Percentiles rank a stretch among this genome's conserved stretches.
phyloP scores from a whole-genome alignment of 2,113 vertebrate species.

The Festucalex cinctus region DNA sequence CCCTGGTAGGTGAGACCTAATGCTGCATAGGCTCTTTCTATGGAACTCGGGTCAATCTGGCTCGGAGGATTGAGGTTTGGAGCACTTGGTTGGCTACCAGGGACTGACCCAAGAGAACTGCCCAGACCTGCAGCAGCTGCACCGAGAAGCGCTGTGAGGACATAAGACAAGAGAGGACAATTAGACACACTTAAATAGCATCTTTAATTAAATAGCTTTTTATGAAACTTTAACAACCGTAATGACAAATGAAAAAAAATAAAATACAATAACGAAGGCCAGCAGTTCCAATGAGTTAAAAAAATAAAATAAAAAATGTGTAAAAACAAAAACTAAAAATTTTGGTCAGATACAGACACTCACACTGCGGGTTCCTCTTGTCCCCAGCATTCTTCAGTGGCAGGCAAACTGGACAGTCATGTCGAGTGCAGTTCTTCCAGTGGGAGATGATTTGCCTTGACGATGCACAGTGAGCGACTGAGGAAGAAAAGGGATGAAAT shows the following conservation, averaged over 20 bases:
- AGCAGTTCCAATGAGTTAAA: not conserved
- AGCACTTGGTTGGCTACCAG: conserved; percentile 82
- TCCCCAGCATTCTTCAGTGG: conserved; percentile 98
- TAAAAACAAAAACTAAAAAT: not conserved
- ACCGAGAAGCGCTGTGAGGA: conserved; percentile 82
- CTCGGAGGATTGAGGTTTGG: conserved; percentile 87
- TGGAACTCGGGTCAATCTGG: conserved; percentile 97
- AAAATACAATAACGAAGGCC: not conserved
- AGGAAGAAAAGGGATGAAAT: conserved; percentile 47
- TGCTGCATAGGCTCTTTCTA: conserved; percentile 94
- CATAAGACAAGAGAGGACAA: conserved; percentile 10
- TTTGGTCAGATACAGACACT: conserved; percentile 77
- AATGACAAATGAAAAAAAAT: not conserved
- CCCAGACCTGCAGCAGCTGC: conserved; percentile 80
- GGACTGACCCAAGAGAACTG: conserved; percentile 78
- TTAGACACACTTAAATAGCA: conserved; percentile 6
- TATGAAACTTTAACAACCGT: too few species aligned
- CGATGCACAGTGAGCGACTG: conserved; percentile 97
- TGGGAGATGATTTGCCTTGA: conserved; percentile 99
- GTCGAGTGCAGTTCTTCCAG: conserved; percentile 98
- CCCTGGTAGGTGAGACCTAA: conserved; percentile 95
- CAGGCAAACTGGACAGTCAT: conserved; percentile 96
- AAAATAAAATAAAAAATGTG: not conserved
- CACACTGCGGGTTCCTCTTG: conserved; percentile 98
- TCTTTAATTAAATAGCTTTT: too few species aligned